A percentile compares a stretch with the other conserved stretches of the same genome.
These are phyloP conservation scores for Meteorus sp. DNA, from an alignment of 1,140 invertebrate genomes.

Conservation along the genomic window DNA sequence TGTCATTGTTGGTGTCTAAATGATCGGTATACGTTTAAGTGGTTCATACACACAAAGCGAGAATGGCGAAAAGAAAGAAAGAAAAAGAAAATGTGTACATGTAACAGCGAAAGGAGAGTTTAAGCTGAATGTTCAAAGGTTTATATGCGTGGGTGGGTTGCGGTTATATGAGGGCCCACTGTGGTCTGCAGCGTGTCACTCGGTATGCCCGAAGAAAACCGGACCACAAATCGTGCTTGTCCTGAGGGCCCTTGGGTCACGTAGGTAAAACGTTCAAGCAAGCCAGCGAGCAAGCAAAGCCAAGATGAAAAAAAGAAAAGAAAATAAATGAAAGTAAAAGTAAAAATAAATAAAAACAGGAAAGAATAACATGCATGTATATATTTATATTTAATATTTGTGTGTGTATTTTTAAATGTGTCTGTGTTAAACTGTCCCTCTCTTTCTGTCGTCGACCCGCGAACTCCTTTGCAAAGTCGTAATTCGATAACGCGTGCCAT, in stretches of 20 bases:
- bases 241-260: conserved; percentile 18
- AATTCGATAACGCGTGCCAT: conserved; percentile 20
- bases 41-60: too few relatives aligned
- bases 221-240: conserved; percentile 38
- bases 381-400: not conserved
- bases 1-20: too few relatives aligned
- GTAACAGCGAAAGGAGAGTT: too few relatives aligned
- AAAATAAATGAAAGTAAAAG: too few relatives aligned
- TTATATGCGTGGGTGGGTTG: conserved; percentile 5
- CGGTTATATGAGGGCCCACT: conserved; percentile 17
- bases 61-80: too few relatives aligned
- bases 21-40: too few relatives aligned
- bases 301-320: not conserved
- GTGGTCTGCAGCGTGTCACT: conserved; percentile 48
- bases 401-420: too few relatives aligned
- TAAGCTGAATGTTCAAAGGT: not conserved
- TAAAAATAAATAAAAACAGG: not conserved
- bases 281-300: not conserved
- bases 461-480: conserved; percentile 17
- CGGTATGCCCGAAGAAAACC: conserved; percentile 31
- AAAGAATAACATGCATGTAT: not conserved
- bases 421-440: too few relatives aligned
- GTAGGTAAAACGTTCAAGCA: conserved; percentile 1
- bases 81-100: too few relatives aligned
- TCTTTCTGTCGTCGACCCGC: too few relatives aligned